Conservation (phyloP, 2,797 vertebrate species). For the Melanotaenia boesemani region DNA sequence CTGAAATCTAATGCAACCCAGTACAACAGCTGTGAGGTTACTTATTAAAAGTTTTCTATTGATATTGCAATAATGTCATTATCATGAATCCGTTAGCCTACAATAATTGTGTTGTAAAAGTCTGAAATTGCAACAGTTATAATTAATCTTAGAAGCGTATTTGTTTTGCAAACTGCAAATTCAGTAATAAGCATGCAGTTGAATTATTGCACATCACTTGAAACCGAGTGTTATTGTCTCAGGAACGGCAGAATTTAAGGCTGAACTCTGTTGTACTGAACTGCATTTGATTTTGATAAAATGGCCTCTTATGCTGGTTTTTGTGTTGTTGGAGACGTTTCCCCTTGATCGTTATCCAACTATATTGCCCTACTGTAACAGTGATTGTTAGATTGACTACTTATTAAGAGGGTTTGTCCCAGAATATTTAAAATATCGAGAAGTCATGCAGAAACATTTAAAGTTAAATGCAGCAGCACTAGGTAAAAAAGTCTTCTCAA, state of each 20-base stretch:
- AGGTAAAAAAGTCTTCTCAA: background rate
- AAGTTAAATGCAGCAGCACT: background rate
- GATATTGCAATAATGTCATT: background rate
- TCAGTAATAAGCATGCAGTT: background rate
- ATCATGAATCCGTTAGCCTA: background rate
- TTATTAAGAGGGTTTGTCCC: background rate
- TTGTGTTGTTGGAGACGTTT: background rate
- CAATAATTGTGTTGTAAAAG: background rate
- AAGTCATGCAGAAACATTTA: conserved; percentile 11
- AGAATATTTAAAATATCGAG: background rate
- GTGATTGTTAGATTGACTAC: background rate
- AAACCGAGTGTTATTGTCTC: background rate
- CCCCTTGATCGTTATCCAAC: background rate
- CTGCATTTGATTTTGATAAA: background rate
- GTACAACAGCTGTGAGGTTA: background rate
- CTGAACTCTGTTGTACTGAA: background rate
- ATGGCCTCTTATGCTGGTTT: background rate
- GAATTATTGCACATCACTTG: background rate
- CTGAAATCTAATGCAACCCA: background rate
- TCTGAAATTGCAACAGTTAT: background rate
- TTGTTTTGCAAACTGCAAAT: background rate
- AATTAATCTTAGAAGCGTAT: background rate
- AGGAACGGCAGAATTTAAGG: background rate
- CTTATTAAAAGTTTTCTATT: background rate
- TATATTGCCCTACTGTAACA: background rate